phyloP scores from a whole-genome alignment of 2,113 vertebrate genomes.

The Amblyopsis rosae region DNA sequence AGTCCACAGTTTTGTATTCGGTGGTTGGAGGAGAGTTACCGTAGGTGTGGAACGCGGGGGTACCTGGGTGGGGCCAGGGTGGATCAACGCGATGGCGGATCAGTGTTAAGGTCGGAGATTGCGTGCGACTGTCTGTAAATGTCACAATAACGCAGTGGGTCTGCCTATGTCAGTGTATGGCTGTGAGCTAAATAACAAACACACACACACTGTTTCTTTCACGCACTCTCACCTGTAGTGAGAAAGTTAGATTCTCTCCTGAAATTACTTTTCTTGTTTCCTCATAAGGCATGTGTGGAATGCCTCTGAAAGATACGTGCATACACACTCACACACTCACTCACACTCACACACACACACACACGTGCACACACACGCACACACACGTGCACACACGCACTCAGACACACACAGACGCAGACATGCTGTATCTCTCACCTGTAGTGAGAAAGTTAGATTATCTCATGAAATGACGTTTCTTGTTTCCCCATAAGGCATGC shows the following conservation, averaged over 20 bases:
- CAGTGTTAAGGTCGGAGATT: too few species aligned
- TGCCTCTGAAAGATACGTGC: slow-evolving; percentile 41
- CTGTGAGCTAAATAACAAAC: neutral
- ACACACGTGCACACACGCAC: slow-evolving; percentile 2
- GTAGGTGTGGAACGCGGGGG: too few species aligned
- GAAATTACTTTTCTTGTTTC: slow-evolving; percentile 70
- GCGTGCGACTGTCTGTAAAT: too few species aligned
- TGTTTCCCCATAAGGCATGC: slow-evolving; percentile 71
- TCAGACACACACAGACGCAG: neutral
- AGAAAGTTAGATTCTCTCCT: slow-evolving; percentile 68
- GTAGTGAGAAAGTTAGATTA: slow-evolving; percentile 63
- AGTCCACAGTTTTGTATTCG: too few species aligned
- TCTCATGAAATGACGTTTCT: slow-evolving; percentile 70
- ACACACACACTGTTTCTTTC: neutral
- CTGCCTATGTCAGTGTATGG: too few species aligned
- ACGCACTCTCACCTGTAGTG: slow-evolving; percentile 42
- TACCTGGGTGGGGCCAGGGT: too few species aligned
- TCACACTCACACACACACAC: neutral
- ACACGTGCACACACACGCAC: neutral
- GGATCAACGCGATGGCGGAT: too few species aligned
- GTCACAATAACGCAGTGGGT: too few species aligned
- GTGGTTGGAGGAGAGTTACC: too few species aligned
- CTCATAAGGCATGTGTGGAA: slow-evolving; percentile 69
- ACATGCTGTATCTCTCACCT: slow-evolving; percentile 36
- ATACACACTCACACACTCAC: too few species aligned